Conservation (phyloP, 2,113 vertebrate species). For the Bujurquina vittata region DNA sequence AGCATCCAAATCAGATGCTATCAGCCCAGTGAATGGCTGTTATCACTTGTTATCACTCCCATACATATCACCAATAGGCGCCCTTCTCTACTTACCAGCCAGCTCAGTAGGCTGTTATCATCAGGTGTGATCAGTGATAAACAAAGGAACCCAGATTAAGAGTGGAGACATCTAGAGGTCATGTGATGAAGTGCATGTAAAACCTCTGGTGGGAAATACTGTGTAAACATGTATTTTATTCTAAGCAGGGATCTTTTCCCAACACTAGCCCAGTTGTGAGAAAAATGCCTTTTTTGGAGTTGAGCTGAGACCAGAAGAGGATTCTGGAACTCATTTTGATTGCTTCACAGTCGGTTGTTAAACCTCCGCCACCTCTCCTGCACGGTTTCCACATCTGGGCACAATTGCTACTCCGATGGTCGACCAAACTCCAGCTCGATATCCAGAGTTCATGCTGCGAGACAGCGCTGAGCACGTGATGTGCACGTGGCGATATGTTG, state of each 20-base stretch:
- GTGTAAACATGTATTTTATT: neutral
- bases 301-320: too few relatives aligned
- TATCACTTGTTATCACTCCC: constrained; percentile 10
- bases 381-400: rapidly evolving
- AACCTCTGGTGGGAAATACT: neutral
- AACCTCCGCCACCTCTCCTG: neutral
- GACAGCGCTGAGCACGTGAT: too few relatives aligned
- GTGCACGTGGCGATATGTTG: neutral
- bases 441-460: neutral
- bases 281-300: neutral
- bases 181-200: neutral
- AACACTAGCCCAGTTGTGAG: neutral
- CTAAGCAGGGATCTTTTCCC: neutral
- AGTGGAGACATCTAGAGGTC: constrained; percentile 4
- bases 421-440: neutral
- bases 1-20: neutral
- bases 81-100: neutral
- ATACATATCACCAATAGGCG: constrained; percentile 8
- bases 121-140: neutral
- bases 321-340: too few relatives aligned
- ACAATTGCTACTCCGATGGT: too few relatives aligned
- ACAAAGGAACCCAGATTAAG: neutral
- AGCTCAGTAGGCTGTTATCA: neutral
- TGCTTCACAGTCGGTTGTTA: too few relatives aligned
- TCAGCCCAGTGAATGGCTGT: neutral